phyloP scores from a whole-genome alignment of 2,797 vertebrate genomes.

The Pangasius larnaudii region DNA sequence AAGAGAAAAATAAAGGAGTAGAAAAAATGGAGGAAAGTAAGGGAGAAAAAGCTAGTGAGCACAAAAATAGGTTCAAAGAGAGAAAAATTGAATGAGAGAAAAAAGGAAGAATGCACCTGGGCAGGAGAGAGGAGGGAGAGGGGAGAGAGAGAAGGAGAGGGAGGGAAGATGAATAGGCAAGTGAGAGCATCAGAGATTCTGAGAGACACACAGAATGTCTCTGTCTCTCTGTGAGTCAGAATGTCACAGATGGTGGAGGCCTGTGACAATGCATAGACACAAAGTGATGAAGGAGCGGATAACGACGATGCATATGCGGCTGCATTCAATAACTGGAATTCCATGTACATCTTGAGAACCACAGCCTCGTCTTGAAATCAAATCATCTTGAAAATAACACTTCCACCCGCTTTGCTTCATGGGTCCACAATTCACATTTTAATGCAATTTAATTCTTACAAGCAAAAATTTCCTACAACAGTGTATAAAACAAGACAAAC shows the following conservation, averaged over 20 bases:
- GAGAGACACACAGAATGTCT: not conserved
- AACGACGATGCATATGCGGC: not conserved
- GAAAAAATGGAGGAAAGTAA: not conserved
- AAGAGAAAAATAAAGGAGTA: no score
- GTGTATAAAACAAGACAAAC: not conserved
- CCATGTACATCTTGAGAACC: not conserved
- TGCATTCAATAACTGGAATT: not conserved
- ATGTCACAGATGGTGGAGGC: conserved; percentile 29
- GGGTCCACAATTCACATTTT: not conserved
- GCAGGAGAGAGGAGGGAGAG: not conserved
- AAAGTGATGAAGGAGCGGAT: not conserved
- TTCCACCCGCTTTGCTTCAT: not conserved
- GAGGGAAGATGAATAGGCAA: not conserved
- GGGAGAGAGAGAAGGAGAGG: not conserved
- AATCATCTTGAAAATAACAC: not conserved
- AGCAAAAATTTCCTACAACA: not conserved
- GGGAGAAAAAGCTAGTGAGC: not conserved
- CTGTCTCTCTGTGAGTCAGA: not conserved
- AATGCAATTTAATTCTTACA: not conserved
- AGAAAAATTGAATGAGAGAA: not conserved
- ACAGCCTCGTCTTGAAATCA: not conserved
- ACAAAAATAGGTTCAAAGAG: not conserved
- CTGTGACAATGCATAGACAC: conserved; percentile 1
- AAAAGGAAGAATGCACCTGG: not conserved
- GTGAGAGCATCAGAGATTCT: not conserved